Evolutionary conservation across 2,113 vertebrate genomes (phyloP).

Genomic region (Salvelinus sp.): DNA sequence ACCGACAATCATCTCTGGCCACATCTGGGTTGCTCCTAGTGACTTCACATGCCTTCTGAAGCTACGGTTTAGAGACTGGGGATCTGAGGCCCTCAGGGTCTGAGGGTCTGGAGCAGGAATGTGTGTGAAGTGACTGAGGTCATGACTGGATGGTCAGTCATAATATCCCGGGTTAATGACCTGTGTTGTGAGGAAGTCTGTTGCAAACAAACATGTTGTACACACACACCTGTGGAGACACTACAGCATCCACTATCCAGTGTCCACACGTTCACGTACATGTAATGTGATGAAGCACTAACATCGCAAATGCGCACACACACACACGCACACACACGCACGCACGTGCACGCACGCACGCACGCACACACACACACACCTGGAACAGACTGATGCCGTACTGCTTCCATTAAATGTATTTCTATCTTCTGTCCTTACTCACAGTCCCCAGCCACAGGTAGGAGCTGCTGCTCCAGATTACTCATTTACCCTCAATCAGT

Average conservation of each 20-base stretch:
- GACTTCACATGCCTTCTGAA: neutral
- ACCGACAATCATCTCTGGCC: neutral
- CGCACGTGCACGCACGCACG: neutral
- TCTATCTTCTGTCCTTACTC: neutral
- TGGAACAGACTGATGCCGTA: neutral
- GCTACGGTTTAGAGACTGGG: no score
- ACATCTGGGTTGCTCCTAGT: neutral
- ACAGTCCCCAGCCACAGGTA: neutral
- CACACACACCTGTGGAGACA: no score
- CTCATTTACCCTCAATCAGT: neutral
- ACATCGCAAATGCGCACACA: no score
- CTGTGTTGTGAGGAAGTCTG: no score
- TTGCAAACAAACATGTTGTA: no score
- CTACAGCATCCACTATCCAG: no score
- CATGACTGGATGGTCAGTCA: no score
- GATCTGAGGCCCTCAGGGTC: neutral
- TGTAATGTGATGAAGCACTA: no score
- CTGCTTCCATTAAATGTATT: neutral
- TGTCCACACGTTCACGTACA: no score
- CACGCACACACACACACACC: neutral
- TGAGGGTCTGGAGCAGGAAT: neutral
- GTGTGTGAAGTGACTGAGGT: no score
- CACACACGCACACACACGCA: no score
- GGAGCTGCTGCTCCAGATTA: neutral
- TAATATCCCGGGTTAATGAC: no score